Percentiles rank a stretch among this genome's conserved stretches.
phyloP scores from a whole-genome alignment of 2,888 invertebrate species.

The Ennomos fuscantarius region DNA sequence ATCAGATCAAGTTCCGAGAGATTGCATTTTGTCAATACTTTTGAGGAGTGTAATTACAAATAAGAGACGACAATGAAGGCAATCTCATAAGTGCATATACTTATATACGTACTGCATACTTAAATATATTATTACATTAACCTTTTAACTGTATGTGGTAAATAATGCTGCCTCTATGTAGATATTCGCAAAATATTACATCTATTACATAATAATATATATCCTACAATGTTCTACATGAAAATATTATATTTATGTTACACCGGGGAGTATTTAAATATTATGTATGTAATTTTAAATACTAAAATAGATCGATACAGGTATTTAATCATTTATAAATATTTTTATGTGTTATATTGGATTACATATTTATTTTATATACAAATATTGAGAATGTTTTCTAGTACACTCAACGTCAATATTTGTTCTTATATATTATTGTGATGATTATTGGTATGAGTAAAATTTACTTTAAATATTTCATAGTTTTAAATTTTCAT shows the following conservation, averaged over 20 bases:
- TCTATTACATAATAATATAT: constrained; percentile 57
- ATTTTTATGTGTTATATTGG: constrained; percentile 3
- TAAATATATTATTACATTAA: constrained; percentile 57
- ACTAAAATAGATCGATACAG: constrained; percentile 35
- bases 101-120: constrained; percentile 54
- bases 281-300: constrained; percentile 25
- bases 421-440: constrained; percentile 15
- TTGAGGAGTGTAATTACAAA: constrained; percentile 33
- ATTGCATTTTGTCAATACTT: constrained; percentile 43
- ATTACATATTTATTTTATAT: background rate
- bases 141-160: constrained; percentile 60
- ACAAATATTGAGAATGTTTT: background rate
- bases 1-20: constrained; percentile 58
- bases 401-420: constrained; percentile 23
- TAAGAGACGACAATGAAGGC: constrained; percentile 29
- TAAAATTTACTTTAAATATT: constrained; percentile 7
- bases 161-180: constrained; percentile 81
- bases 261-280: constrained; percentile 11
- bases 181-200: constrained; percentile 81
- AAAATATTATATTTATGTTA: constrained; percentile 43
- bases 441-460: constrained; percentile 29
- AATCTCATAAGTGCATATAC: constrained; percentile 58
- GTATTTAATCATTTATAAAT: constrained; percentile 18
- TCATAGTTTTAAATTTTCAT: constrained; percentile 37
- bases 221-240: constrained; percentile 63